Conservation (phyloP, 1,140 invertebrate genomes). For the Drosophila bipectinata region DNA sequence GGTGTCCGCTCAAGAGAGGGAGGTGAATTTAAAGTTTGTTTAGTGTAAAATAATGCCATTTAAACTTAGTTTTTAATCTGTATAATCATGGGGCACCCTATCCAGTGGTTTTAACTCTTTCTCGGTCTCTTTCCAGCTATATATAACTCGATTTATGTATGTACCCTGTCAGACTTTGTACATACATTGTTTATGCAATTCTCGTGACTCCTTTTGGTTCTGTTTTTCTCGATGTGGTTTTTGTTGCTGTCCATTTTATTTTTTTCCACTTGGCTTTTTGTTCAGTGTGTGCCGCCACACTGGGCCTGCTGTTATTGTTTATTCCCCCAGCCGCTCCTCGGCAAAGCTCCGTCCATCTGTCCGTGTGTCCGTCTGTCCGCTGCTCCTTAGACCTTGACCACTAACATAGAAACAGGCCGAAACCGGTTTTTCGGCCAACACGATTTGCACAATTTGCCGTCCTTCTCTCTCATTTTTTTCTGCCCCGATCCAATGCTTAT, state of each 20-base stretch:
- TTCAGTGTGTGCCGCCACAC: conserved; percentile 7
- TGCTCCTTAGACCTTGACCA: conserved; percentile 84
- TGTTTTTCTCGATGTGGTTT: conserved; percentile 51
- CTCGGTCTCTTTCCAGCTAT: conserved; percentile 16
- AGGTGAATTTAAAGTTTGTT: not conserved
- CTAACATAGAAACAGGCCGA: conserved; percentile 75
- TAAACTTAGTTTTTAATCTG: too few relatives aligned
- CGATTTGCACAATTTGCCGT: conserved; percentile 35
- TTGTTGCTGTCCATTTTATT: conserved; percentile 31
- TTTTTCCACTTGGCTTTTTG: conserved; percentile 37
- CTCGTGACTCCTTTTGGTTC: conserved; percentile 60
- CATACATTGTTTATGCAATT: conserved; percentile 73
- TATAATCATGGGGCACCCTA: conserved; percentile 12
- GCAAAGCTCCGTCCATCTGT: conserved; percentile 9
- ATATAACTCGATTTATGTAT: conserved; percentile 40
- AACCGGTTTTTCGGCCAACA: conserved; percentile 56
- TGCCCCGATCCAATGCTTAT: conserved; percentile 5
- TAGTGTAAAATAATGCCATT: not conserved
- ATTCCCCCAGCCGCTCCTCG: conserved; percentile 45
- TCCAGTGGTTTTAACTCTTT: conserved; percentile 3
- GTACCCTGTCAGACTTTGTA: conserved; percentile 33
- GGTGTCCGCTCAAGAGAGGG: conserved; percentile 14
- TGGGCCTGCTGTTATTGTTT: conserved; percentile 63
- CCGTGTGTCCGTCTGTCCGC: conserved; percentile 45
- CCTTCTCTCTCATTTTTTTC: not conserved